Base-by-base conservation (phyloP, 2,888 invertebrate genomes). In the Gerris lacustris region DNA sequence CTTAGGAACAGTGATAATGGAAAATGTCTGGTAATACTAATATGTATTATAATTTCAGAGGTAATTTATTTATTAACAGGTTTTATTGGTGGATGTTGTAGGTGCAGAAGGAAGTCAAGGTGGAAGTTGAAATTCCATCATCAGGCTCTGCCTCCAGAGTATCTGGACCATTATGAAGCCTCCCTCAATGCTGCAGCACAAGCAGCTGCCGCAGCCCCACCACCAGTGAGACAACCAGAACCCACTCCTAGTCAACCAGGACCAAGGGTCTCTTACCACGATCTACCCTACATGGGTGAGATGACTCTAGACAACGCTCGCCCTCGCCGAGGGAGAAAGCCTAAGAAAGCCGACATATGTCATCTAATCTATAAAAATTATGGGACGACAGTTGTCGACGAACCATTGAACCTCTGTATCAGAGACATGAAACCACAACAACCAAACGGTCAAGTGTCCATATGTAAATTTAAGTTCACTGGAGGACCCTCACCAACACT, bases 391-490 rank as follows among this genome's bases (percentile, higher is more conserved):
- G 82, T 84, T 70, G 84, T 85, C 75, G 87, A 89, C 68, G 91
- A 92, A 77, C 93, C 93, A 0, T 81, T 94, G 6, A 94, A 94
- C 80, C 84, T 94, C 6, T 94, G 93, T 78, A 85, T 93, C 71
- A 83, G 91, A 69, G 93, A 93, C 78, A 83, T 88, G 68, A 87
- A 86, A 69, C 69, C 74, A n/a, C 71, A 71, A 63, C 72, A 72
- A 9, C 69, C 73, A 66, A 18, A 72, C 9, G 71, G 79, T 17
- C 78, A 81, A 74, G 94, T 92, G 64, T 91, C 91, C 80, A 94
- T 94, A 78, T 94, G 94, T 79, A 94, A 94, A 80, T 94, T 94
- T 79, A 94, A 94, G 79, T 94, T 94, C 79, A 94, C 93, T 0
- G 94, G 94, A 0, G 94, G 94, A 0, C 91, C 92, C 0, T 92